These are phyloP conservation scores for Protobothrops mucrosquamatus DNA, from an alignment of 2,113 vertebrate genomes.

Conservation along the genomic window DNA sequence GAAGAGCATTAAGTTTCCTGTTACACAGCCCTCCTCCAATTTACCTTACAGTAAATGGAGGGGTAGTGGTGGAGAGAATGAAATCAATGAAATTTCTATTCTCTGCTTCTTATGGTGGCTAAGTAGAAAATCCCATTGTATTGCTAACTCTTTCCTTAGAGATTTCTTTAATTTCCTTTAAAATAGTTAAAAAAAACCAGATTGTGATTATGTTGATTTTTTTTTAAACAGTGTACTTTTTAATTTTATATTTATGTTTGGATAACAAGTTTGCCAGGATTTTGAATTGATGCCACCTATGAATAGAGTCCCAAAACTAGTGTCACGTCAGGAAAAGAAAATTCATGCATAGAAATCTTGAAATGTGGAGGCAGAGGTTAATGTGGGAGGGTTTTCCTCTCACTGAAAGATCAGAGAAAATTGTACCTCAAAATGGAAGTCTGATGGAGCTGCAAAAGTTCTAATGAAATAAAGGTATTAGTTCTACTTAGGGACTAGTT, in stretches of 20 bases:
- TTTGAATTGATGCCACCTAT: conserved; percentile 31
- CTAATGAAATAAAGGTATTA: neutral
- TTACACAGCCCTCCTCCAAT: conserved; percentile 65
- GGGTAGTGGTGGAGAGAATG: conserved; percentile 7
- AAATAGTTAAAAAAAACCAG: neutral
- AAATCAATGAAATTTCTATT: conserved; percentile 63
- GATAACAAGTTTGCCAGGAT: conserved; percentile 29
- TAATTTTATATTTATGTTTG: conserved; percentile 18
- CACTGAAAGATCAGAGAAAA: neutral
- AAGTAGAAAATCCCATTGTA: conserved; percentile 46
- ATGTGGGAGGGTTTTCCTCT: neutral
- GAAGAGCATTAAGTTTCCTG: conserved; percentile 71
- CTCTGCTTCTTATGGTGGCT: neutral
- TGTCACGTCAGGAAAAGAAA: conserved; percentile 48
- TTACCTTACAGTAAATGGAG: conserved; percentile 68
- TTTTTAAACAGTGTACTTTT: neutral
- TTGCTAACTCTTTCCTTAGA: conserved; percentile 33
- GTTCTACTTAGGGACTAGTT: neutral
- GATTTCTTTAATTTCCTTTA: neutral
- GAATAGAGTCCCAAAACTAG: conserved; percentile 5
- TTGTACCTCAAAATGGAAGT: neutral
- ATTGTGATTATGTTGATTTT: neutral
- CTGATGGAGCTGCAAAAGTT: neutral
- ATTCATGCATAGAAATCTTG: conserved; percentile 17
- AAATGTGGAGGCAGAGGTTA: neutral